A percentile compares a stretch with the other conserved stretches of the same genome.
Evolutionary conservation across 92 coral and sea anemone genomes (phyloP).

Genomic region (Phymanthus crucifer): DNA sequence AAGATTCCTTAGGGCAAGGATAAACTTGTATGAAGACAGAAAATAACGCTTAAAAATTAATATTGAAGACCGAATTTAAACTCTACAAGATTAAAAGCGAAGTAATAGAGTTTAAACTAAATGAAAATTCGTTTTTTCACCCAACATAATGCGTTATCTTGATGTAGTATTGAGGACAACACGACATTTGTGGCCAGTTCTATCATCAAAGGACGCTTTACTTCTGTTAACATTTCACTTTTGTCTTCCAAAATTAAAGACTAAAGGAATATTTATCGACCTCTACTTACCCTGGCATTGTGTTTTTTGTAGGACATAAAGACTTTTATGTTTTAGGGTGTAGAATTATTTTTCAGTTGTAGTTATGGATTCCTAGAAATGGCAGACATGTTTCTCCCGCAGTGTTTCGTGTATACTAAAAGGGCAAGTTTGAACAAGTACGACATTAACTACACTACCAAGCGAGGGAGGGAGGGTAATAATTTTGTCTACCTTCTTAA

Average conservation of each 20-base stretch:
- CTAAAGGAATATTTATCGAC: background rate
- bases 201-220: background rate
- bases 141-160: background rate
- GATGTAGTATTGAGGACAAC: background rate
- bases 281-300: constrained; percentile 35
- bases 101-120: background rate
- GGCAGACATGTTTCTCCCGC: constrained; percentile 11
- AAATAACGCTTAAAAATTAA: background rate
- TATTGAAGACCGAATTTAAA: background rate
- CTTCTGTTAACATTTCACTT: constrained; percentile 1
- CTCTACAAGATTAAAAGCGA: background rate
- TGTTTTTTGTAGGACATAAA: background rate
- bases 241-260: background rate
- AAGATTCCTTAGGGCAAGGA: background rate
- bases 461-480: constrained; percentile 18
- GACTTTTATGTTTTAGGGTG: background rate
- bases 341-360: background rate
- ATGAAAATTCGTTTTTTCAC: background rate
- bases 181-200: background rate
- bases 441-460: background rate
- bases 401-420: background rate
- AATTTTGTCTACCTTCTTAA: background rate
- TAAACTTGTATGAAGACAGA: background rate
- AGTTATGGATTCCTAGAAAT: constrained; percentile 1
- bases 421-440: constrained; percentile 19